phyloP scores from a whole-genome alignment of 2,888 invertebrate genomes.

The Cordilura impudica region DNA sequence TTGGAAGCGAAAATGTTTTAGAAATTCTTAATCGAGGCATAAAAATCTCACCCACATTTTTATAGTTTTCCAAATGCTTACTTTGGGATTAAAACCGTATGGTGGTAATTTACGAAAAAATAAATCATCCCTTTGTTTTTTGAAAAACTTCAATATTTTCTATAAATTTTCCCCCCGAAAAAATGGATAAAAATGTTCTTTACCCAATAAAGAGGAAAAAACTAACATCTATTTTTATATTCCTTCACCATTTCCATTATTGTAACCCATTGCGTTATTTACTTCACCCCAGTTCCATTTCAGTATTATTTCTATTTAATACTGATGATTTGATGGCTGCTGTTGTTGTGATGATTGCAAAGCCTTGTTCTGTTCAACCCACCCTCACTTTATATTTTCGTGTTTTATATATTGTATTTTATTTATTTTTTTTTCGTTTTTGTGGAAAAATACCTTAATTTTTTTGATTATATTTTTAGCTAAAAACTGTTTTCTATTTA shows the following conservation, averaged over 20 bases:
- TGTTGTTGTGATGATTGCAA: slow-evolving; percentile 57
- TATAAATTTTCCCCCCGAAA: slow-evolving; percentile 68
- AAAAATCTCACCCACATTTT: slow-evolving; percentile 63
- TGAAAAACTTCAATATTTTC: slow-evolving; percentile 1
- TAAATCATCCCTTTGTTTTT: slow-evolving; percentile 37
- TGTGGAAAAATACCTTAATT: slow-evolving; percentile 46
- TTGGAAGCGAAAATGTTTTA: slow-evolving; percentile 22
- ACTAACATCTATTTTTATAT: neutral
- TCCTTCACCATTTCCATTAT: slow-evolving; percentile 41
- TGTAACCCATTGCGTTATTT: slow-evolving; percentile 58
- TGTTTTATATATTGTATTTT: slow-evolving; percentile 19
- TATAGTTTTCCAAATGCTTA: slow-evolving; percentile 8
- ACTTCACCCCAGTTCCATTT: slow-evolving; percentile 12
- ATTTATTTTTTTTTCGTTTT: slow-evolving; percentile 25
- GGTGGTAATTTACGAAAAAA: slow-evolving; percentile 19
- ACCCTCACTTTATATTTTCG: slow-evolving; percentile 42
- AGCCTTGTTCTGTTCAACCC: slow-evolving; percentile 56
- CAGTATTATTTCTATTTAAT: neutral
- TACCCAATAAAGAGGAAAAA: slow-evolving; percentile 28
- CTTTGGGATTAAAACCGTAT: slow-evolving; percentile 49
- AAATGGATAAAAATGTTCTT: slow-evolving; percentile 64
- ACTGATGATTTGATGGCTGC: neutral
- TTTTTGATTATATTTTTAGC: slow-evolving; percentile 34
- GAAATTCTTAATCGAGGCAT: slow-evolving; percentile 54
- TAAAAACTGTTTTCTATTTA: slow-evolving; percentile 47